These are phyloP conservation scores for Myotis planiceps DNA, from an alignment of 2,797 vertebrate genomes.

Conservation along the genomic window DNA sequence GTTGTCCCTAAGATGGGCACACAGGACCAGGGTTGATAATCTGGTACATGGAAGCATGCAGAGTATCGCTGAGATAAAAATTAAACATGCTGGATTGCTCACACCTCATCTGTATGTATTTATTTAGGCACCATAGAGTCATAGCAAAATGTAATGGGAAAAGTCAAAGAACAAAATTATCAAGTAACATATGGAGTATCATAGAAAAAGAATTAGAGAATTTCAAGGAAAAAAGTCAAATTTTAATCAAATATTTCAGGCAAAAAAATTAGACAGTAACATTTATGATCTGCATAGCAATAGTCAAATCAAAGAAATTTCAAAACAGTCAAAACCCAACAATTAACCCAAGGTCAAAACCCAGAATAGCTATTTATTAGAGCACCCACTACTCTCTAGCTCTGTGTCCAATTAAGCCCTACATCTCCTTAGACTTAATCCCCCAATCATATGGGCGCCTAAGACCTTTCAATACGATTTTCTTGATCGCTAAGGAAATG, in stretches of 20 bases:
- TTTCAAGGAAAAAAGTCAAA: background rate
- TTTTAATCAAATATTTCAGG: slow-evolving; percentile 16
- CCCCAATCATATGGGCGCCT: background rate
- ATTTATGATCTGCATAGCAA: background rate
- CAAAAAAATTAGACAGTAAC: slow-evolving; percentile 18
- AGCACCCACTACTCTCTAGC: background rate
- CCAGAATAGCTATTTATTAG: slow-evolving; percentile 38
- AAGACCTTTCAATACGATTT: slow-evolving; percentile 60
- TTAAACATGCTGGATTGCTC: background rate
- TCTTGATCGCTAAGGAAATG: slow-evolving; percentile 47
- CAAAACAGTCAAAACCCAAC: slow-evolving; percentile 3
- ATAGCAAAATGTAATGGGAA: background rate
- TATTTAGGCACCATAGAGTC: background rate
- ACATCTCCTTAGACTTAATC: background rate
- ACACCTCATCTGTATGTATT: background rate
- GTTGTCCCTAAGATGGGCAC: background rate
- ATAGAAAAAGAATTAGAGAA: background rate
- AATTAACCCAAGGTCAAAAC: slow-evolving; percentile 28
- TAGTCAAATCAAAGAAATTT: slow-evolving; percentile 33
- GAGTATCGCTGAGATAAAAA: background rate
- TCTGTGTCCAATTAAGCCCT: slow-evolving; percentile 50
- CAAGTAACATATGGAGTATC: background rate
- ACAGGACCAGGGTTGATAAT: background rate
- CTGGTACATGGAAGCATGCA: background rate
- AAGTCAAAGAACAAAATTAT: slow-evolving; percentile 5